Conservation (phyloP, 2,888 invertebrate genomes). For the Netelia virgata region DNA sequence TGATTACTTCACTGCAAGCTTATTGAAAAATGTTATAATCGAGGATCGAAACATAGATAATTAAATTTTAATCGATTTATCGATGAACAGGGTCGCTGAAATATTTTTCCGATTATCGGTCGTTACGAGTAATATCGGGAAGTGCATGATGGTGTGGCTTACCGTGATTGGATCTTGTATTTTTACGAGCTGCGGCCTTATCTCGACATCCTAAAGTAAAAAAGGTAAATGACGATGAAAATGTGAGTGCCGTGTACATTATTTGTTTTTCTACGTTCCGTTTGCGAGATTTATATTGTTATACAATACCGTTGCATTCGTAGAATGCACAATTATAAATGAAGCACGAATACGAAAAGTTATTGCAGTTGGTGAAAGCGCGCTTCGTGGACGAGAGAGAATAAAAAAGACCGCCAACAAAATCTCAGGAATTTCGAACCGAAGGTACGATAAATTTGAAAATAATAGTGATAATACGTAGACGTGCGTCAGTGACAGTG, state of each 20-base stretch:
- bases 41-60: too few relatives aligned
- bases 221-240: slow-evolving; percentile 66
- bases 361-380: neutral
- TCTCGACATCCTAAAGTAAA: slow-evolving; percentile 78
- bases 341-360: neutral
- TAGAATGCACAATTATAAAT: neutral
- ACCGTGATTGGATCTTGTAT: slow-evolving; percentile 78
- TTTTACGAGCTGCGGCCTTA: slow-evolving; percentile 76
- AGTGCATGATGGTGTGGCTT: slow-evolving; percentile 65
- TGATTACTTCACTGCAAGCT: too few relatives aligned
- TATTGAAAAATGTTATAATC: too few relatives aligned
- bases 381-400: neutral
- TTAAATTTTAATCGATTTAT: too few relatives aligned
- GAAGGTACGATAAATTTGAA: neutral
- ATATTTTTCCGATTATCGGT: too few relatives aligned
- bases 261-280: neutral
- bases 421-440: neutral
- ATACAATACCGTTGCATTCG: neutral
- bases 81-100: too few relatives aligned
- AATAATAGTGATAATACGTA: neutral
- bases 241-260: slow-evolving; percentile 28
- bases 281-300: neutral
- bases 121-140: too few relatives aligned
- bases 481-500: too few relatives aligned
- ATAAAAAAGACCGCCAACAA: neutral